Conservation (phyloP, 2,797 vertebrate genomes). For the Loris lydekkerianus region DNA sequence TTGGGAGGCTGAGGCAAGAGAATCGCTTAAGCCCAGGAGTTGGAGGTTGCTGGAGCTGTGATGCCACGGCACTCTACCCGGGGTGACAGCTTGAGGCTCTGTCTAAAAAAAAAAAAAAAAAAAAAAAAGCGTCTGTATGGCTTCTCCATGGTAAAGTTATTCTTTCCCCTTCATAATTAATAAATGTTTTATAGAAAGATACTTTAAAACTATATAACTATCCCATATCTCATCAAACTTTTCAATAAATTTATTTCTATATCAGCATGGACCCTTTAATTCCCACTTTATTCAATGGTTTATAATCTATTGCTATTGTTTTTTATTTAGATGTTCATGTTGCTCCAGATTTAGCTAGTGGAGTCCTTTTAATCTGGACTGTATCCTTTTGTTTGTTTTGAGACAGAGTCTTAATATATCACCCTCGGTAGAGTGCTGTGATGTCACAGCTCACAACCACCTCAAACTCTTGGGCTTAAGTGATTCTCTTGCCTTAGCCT, state of each 20-base stretch:
- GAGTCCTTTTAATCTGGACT: not conserved
- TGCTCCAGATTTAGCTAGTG: not conserved
- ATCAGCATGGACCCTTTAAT: not conserved
- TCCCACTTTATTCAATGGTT: not conserved
- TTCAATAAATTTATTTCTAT: conserved; percentile 10
- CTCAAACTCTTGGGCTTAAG: too few relatives aligned
- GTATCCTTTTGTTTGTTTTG: too few relatives aligned
- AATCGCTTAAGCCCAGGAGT: too few relatives aligned
- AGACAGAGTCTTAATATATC: too few relatives aligned
- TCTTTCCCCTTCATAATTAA: not conserved
- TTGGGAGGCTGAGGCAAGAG: too few relatives aligned
- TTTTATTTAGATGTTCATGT: conserved; percentile 30
- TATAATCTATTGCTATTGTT: conserved; percentile 6
- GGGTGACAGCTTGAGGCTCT: too few relatives aligned
- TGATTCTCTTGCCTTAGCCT: too few relatives aligned
- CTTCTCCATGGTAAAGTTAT: not conserved
- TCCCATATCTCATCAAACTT: not conserved
- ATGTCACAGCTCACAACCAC: too few relatives aligned
- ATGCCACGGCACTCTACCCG: too few relatives aligned
- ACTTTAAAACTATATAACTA: conserved; percentile 15
- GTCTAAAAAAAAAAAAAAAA: too few relatives aligned
- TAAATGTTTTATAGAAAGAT: not conserved
- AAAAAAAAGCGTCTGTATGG: not conserved
- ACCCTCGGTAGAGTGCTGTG: too few relatives aligned
- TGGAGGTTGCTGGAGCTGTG: too few relatives aligned